Percentiles rank a stretch among this genome's conserved stretches.
These are phyloP conservation scores for Orussus abietinus DNA, from an alignment of 1,140 invertebrate species.

Conservation along the genomic window DNA sequence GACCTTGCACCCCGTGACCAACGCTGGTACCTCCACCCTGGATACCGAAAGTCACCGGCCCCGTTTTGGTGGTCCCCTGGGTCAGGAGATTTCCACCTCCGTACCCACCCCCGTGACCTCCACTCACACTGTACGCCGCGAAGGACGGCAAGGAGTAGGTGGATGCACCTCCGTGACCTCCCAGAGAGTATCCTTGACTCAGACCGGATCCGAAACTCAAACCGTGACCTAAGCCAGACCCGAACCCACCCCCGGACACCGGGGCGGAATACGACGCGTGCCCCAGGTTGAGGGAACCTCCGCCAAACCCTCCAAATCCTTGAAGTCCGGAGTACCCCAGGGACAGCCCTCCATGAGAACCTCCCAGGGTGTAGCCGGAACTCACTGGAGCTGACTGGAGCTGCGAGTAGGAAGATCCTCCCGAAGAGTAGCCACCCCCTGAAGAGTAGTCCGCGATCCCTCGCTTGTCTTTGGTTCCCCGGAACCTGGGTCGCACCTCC, in stretches of 20 bases:
- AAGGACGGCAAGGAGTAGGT: conserved; percentile 21
- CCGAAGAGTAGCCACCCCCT: conserved; percentile 20
- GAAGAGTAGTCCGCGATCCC: conserved; percentile 33
- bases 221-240: conserved; percentile 12
- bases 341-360: conserved; percentile 8
- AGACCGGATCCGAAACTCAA: conserved; percentile 26
- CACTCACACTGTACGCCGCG: too few relatives aligned
- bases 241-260: conserved; percentile 23
- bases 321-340: conserved; percentile 10
- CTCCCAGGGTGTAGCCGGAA: conserved; percentile 5
- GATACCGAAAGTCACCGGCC: conserved; percentile 42
- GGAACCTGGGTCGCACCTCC: too few relatives aligned
- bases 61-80: conserved; percentile 31
- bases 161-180: conserved; percentile 18
- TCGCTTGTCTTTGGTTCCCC: conserved; percentile 43
- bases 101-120: too few relatives aligned
- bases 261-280: too few relatives aligned
- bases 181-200: conserved; percentile 17
- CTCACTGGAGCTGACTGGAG: not conserved
- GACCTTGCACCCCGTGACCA: conserved; percentile 20
- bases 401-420: conserved; percentile 21
- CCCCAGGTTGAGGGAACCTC: conserved; percentile 11
- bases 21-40: conserved; percentile 11
- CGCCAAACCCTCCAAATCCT: conserved; percentile 11
- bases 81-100: not conserved